Evolutionary conservation across 2,797 vertebrate genomes (phyloP).

Genomic region (Pteronotus mesoamericanus): DNA sequence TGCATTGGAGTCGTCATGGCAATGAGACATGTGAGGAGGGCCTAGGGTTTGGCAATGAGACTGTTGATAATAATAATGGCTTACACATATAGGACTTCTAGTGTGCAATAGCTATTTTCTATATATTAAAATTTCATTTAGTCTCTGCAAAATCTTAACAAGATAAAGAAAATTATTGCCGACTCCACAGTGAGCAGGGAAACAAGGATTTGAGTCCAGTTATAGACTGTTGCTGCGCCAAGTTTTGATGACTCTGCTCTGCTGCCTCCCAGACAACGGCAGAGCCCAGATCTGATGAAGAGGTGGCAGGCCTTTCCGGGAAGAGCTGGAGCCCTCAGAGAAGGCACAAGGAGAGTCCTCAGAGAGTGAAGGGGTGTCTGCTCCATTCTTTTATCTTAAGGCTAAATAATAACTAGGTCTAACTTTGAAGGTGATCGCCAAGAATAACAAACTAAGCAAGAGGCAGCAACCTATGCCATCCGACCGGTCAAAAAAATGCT

Average conservation of each 20-base stretch:
- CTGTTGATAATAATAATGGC: background rate
- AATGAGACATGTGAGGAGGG: background rate
- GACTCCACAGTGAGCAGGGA: background rate
- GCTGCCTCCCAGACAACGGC: background rate
- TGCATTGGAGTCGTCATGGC: background rate
- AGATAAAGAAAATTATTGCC: background rate
- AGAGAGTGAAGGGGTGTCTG: background rate
- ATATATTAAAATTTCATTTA: background rate
- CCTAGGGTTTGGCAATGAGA: background rate
- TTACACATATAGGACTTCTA: background rate
- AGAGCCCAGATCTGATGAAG: background rate
- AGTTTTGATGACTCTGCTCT: background rate
- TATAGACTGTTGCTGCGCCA: background rate
- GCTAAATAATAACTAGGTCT: background rate
- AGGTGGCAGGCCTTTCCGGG: background rate
- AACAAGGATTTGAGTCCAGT: background rate
- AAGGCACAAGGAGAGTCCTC: background rate
- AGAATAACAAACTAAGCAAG: background rate
- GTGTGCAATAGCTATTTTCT: background rate
- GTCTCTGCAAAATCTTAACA: background rate
- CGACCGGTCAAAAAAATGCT: background rate
- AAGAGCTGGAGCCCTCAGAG: background rate
- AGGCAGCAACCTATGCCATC: background rate
- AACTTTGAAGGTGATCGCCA: background rate
- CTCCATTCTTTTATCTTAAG: background rate